Percentiles rank a stretch among this genome's conserved stretches.
Conservation (phyloP, 2,797 vertebrate genomes). For the Artibeus jamaicensis region DNA sequence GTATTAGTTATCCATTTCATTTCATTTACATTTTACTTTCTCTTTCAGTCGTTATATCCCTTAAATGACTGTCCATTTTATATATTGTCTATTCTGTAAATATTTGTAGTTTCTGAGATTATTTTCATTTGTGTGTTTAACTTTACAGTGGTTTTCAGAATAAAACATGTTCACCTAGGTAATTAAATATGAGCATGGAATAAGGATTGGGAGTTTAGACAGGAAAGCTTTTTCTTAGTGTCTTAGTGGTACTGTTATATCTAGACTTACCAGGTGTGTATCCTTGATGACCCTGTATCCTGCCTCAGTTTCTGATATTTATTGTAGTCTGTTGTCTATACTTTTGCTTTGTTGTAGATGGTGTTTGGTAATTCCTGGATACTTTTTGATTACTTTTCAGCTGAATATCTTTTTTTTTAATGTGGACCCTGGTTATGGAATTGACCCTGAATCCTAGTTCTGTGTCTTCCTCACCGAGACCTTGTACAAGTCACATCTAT, state of each 20-base stretch:
- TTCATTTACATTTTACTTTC: slow-evolving; percentile 31
- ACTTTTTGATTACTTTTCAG: background rate
- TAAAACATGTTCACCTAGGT: background rate
- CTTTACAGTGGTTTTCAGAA: background rate
- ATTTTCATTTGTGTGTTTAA: slow-evolving; percentile 12
- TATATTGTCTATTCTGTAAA: background rate
- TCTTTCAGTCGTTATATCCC: background rate
- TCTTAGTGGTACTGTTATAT: background rate
- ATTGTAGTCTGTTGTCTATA: background rate
- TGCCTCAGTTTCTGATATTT: background rate
- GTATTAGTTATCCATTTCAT: background rate
- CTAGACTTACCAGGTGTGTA: background rate
- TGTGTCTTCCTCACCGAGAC: background rate
- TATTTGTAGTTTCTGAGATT: background rate
- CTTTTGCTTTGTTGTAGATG: background rate
- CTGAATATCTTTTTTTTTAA: background rate
- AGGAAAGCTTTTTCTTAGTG: background rate
- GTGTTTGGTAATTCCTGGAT: background rate
- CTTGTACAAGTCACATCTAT: background rate
- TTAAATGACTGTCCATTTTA: background rate
- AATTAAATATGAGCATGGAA: background rate
- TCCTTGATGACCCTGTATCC: background rate
- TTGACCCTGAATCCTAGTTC: background rate
- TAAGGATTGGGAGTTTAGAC: background rate
- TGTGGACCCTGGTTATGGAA: background rate